Percentiles rank a stretch among this genome's conserved stretches.
These are phyloP conservation scores for Anisognathus igniventris DNA, from an alignment of 2,797 vertebrate genomes.

Conservation along the genomic window DNA sequence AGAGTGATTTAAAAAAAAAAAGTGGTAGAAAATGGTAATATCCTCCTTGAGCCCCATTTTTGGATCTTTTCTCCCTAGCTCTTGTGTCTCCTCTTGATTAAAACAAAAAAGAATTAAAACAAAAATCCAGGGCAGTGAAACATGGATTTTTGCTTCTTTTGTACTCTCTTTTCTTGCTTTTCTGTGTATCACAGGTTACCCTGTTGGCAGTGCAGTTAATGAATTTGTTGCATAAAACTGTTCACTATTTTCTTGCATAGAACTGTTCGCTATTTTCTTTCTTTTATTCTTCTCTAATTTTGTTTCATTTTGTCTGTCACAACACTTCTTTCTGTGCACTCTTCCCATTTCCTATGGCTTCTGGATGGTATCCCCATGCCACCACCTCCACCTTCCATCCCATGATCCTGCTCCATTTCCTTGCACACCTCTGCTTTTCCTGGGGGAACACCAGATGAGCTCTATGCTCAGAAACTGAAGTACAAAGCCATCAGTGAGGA, in stretches of 20 bases:
- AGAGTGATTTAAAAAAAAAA: background rate
- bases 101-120: background rate
- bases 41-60: background rate
- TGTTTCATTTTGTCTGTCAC: conserved; percentile 51
- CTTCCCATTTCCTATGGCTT: conserved; percentile 51
- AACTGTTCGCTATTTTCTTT: background rate
- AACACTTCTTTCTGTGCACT: conserved; percentile 31
- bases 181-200: background rate
- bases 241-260: background rate
- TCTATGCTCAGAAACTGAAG: conserved; percentile 99
- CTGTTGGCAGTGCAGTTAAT: background rate
- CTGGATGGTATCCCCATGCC: conserved; percentile 51
- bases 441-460: conserved; percentile 85
- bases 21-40: background rate
- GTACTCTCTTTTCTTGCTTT: background rate
- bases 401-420: conserved; percentile 52
- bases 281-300: conserved; percentile 41
- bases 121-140: background rate
- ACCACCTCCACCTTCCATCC: conserved; percentile 53
- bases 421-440: conserved; percentile 63
- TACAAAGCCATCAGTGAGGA: conserved; percentile 99
- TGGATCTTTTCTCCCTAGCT: background rate
- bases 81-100: background rate
- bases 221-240: background rate
- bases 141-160: background rate